phyloP scores from a whole-genome alignment of 2,113 vertebrate species.

The Microcebus griseorufus region DNA sequence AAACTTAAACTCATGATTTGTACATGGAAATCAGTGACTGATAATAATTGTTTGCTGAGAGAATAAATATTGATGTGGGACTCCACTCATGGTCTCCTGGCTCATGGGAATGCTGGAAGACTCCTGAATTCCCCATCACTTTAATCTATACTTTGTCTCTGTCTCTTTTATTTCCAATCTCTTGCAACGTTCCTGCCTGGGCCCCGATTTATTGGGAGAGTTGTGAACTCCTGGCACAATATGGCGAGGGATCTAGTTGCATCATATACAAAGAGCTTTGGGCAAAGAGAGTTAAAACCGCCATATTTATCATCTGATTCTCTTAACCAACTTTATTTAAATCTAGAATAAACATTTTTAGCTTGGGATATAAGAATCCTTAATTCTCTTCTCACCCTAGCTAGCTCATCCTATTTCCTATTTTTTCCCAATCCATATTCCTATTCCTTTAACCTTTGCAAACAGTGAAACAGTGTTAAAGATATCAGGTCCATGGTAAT shows the following conservation, averaged over 20 bases:
- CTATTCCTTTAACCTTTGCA: neutral
- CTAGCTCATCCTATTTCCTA: neutral
- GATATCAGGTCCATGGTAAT: neutral
- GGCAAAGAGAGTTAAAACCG: neutral
- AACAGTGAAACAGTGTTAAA: neutral
- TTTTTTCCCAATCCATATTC: neutral
- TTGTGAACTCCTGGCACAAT: too few species aligned
- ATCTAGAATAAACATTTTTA: neutral
- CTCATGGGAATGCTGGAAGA: too few species aligned
- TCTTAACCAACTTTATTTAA: neutral
- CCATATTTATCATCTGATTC: neutral
- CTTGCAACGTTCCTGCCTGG: too few species aligned
- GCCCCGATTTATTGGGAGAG: too few species aligned
- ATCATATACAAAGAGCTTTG: neutral
- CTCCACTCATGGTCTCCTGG: too few species aligned
- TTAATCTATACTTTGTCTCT: too few species aligned
- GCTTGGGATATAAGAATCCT: neutral
- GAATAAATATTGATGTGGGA: too few species aligned
- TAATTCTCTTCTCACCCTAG: neutral
- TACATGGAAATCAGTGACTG: too few species aligned
- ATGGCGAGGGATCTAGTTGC: neutral
- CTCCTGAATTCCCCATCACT: too few species aligned
- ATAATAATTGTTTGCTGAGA: too few species aligned
- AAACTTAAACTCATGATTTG: too few species aligned
- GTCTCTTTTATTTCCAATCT: too few species aligned